These are phyloP conservation scores for Oreochromis spilurus DNA, from an alignment of 2,113 vertebrate genomes.

Conservation along the genomic window DNA sequence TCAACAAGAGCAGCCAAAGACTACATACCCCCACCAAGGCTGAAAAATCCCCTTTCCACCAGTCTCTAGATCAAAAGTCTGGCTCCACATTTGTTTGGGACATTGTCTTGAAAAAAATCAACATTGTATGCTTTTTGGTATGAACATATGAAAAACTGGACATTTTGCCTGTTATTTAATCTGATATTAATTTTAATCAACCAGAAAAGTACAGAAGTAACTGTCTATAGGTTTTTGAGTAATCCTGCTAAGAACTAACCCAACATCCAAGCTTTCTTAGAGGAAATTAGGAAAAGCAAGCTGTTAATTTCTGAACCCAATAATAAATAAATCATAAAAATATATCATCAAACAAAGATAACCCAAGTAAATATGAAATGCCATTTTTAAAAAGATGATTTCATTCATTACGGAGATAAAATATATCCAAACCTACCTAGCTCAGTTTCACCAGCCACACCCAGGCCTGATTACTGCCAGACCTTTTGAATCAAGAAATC, in stretches of 20 bases:
- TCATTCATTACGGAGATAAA: background rate
- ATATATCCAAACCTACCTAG: accelerated
- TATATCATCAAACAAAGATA: background rate
- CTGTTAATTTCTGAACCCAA: background rate
- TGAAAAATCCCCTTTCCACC: background rate
- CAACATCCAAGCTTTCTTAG: background rate
- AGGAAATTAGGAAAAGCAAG: background rate
- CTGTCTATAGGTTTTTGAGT: background rate
- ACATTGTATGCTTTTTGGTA: background rate
- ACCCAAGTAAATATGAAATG: background rate
- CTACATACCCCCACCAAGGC: background rate
- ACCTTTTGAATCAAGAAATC: background rate
- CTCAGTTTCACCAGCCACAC: background rate
- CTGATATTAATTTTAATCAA: background rate
- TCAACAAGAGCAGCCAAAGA: background rate
- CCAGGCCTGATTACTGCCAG: background rate
- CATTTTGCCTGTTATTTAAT: background rate
- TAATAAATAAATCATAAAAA: background rate
- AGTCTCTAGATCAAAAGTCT: background rate
- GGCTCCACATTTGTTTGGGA: background rate
- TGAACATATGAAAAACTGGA: background rate
- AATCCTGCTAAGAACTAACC: background rate
- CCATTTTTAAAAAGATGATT: background rate
- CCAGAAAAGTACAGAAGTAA: background rate
- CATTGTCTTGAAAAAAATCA: background rate